A percentile compares a stretch with the other conserved stretches of the same genome.
phyloP scores from a whole-genome alignment of 2,888 invertebrate genomes.

The Drosophila stalkeri region DNA sequence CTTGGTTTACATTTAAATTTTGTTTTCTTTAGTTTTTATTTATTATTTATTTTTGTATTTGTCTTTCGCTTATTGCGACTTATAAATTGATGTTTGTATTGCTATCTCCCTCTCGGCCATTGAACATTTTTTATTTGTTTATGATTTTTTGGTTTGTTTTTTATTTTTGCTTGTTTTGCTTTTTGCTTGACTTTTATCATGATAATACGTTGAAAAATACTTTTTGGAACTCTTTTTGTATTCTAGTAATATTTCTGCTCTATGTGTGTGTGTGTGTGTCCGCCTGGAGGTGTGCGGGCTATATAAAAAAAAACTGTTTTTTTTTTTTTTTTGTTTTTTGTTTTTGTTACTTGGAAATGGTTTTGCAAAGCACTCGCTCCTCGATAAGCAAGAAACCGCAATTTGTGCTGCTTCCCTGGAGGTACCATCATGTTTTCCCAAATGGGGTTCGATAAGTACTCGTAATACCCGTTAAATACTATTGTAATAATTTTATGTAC shows the following conservation, averaged over 20 bases:
- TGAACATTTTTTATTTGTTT: slow-evolving; percentile 45
- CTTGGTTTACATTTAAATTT: slow-evolving; percentile 17
- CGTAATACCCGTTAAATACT: slow-evolving; percentile 2
- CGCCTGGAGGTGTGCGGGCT: slow-evolving; percentile 25
- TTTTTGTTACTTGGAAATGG: slow-evolving; percentile 27
- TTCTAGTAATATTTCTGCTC: slow-evolving; percentile 4
- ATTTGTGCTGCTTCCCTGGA: slow-evolving; percentile 29
- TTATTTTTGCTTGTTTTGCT: slow-evolving; percentile 19
- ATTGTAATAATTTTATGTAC: too few species aligned
- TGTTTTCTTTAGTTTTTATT: slow-evolving; percentile 30
- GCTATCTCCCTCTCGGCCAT: slow-evolving; percentile 5
- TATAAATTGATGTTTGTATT: slow-evolving; percentile 63
- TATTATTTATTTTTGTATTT: slow-evolving; percentile 46
- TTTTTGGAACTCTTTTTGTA: slow-evolving; percentile 35
- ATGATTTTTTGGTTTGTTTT: slow-evolving; percentile 26
- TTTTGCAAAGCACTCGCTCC: slow-evolving; percentile 8
- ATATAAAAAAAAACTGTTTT: slow-evolving; percentile 45
- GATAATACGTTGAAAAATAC: slow-evolving; percentile 51
- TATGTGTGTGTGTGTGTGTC: background rate
- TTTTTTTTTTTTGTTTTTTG: slow-evolving; percentile 17
- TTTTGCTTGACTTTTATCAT: slow-evolving; percentile 13
- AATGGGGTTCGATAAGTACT: background rate
- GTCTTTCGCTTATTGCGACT: slow-evolving; percentile 78
- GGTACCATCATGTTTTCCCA: slow-evolving; percentile 8
- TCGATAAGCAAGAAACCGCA: slow-evolving; percentile 47